Evolutionary conservation across 1,140 invertebrate genomes (phyloP).

Genomic region (Drosophila fuyamai): DNA sequence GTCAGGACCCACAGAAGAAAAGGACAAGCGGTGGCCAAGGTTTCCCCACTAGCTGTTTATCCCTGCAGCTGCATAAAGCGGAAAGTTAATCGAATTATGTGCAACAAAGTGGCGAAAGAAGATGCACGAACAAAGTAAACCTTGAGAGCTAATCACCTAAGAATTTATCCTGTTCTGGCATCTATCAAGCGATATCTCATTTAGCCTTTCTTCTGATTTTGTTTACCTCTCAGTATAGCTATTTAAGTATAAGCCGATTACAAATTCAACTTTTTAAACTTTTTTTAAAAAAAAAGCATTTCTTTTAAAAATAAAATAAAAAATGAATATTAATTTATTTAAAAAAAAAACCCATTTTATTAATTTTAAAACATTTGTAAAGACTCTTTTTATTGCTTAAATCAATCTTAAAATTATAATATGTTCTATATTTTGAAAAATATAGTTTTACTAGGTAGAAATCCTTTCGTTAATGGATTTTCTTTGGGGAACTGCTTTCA

Average conservation of each 20-base stretch:
- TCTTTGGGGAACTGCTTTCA: neutral
- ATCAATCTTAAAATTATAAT: too few species aligned
- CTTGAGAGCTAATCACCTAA: neutral
- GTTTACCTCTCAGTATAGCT: neutral
- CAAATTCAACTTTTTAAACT: too few species aligned
- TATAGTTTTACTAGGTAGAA: neutral
- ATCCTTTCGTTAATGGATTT: neutral
- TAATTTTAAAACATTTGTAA: too few species aligned
- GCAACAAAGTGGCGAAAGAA: constrained; percentile 7
- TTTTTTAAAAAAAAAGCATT: too few species aligned
- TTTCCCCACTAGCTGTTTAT: neutral
- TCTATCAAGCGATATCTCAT: neutral
- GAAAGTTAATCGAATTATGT: constrained; percentile 18
- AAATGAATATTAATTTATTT: too few species aligned
- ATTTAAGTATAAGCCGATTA: neutral
- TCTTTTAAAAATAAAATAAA: too few species aligned
- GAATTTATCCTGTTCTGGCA: constrained; percentile 1
- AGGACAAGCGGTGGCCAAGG: neutral
- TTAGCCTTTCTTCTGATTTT: neutral
- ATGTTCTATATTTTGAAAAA: too few species aligned
- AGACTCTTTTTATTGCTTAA: too few species aligned
- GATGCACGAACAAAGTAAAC: neutral
- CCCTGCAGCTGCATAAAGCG: constrained; percentile 5
- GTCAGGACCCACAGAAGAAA: constrained; percentile 12
- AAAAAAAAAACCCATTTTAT: too few species aligned